Evolutionary conservation across 2,888 invertebrate genomes (phyloP), one percentile per base, ranked within the genome.

Genomic region (Neoascia interrupta): DNA sequence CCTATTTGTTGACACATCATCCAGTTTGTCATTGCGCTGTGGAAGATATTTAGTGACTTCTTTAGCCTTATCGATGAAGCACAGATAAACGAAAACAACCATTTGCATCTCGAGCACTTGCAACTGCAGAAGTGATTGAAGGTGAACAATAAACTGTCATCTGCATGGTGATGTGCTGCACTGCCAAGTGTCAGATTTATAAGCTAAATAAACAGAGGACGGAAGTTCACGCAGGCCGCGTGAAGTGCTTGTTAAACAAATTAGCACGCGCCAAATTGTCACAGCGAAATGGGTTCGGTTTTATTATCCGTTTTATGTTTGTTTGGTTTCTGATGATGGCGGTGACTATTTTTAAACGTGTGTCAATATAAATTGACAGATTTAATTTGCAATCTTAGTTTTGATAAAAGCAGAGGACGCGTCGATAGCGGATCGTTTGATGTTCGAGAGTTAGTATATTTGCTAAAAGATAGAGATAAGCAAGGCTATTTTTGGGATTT

Each of bases 161-260:
- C 23, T 39, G 37, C 41, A 41, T 15, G 49, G 49, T 19, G 1
- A 18, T 34, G 11, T 31, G 58, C 26, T 58, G 51, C 51, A 47
- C 39, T 63, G 43, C 53, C 60, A 60, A 61, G 60, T 45, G 28
- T 31, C 47, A 19, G 23, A 23, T 23, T 34, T 36, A 19, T 63
- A 37, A 37, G 8, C 3, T 15, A 21, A 63, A 34, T 54, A 56
- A 56, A 26, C n/a, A 13, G 6, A 11, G n/a, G n/a, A 63, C 26
- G 18, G 36, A 58, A 36, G 34, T 39, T 37, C 13, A 54, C 5
- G 16, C 41, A 51, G 16, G 15, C 19, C 34, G 37, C 31, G 31
- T 53, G 28, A 31, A 74, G 73, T 53, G 60, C 5, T 66, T 37
- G 53, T 43, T 36, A 60, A 66, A 61, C 53, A 74, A 60, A 68